Conservation (phyloP, 1,140 invertebrate genomes). For the Aphaenogaster rudis region DNA sequence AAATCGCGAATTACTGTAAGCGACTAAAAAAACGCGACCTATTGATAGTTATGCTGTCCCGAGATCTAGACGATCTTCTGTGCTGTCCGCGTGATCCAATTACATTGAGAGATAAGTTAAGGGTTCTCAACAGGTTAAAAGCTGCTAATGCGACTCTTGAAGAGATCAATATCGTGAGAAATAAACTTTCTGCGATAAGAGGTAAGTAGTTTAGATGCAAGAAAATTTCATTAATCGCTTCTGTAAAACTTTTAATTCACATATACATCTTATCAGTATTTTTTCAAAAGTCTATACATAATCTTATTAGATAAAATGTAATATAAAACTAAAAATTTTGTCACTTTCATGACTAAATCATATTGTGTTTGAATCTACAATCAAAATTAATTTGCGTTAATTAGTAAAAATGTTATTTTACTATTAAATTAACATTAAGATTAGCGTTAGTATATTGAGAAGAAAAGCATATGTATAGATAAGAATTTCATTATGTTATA, state of each 20-base stretch:
- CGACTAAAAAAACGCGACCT: slow-evolving; percentile 77
- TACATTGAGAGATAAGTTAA: slow-evolving; percentile 87
- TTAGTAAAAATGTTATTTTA: background rate
- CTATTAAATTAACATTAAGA: background rate
- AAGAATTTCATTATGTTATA: background rate
- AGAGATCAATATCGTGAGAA: slow-evolving; percentile 90
- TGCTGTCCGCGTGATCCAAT: slow-evolving; percentile 87
- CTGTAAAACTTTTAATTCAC: slow-evolving; percentile 29
- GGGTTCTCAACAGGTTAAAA: slow-evolving; percentile 86
- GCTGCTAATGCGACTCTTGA: slow-evolving; percentile 87
- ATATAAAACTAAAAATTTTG: background rate
- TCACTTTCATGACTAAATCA: background rate
- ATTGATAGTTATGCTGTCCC: slow-evolving; percentile 77
- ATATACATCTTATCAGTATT: background rate
- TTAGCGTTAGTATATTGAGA: background rate
- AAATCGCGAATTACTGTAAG: slow-evolving; percentile 75
- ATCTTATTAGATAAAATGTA: slow-evolving; percentile 7
- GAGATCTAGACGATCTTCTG: slow-evolving; percentile 75
- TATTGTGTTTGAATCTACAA: background rate
- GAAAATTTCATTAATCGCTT: slow-evolving; percentile 46
- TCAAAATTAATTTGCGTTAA: background rate
- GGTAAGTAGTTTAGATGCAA: slow-evolving; percentile 64
- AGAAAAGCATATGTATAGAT: background rate
- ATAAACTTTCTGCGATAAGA: slow-evolving; percentile 89
- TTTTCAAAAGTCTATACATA: background rate